Evolutionary conservation across 2,113 vertebrate genomes (phyloP), one percentile per base, ranked within the genome.

Genomic region (Notarius quadriscutis): DNA sequence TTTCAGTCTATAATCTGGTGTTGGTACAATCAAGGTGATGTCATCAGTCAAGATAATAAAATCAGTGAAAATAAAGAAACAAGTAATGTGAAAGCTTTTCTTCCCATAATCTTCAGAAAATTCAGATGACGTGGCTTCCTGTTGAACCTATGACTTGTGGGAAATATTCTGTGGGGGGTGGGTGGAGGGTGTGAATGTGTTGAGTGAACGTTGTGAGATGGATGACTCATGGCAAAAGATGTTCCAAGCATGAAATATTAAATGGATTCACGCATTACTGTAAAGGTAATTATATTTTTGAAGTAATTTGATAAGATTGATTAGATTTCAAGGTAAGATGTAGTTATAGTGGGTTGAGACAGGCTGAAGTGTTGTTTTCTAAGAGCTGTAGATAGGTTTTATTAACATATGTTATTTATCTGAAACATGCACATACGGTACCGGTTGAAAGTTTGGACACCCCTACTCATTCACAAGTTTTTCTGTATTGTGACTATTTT

Each of bases 231-330:
- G 62, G 63, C 27, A 71, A 34, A 30, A 71, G 27, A 67, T 65
- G 63, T 65, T 67, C 25, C 63, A 67, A 12, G 10, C 27, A 34
- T 71, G 27, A 17, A 20, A 20, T 48, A 18, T 41, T 74, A 41
- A 74, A 48, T 41, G 15, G 67, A 71, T 71, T 71, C n/a, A 34
- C 15, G 34, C 67, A 71, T 71, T 74, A 74, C 71, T 74, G 71
- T 7, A 41, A 72, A 41, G 3, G 4, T 14, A 12, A 69, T 30
- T 69, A 3, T 7, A 17, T 69, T 30, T 27, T 22, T 63, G 2
- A 63, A 25, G 15, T 41, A 41, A 72, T 41, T 34, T 72, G 27
- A 72, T 20, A 41, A 41, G 41, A 41, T 41, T 41, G 41, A 41
- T 41, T 41, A 72, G 6, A 74, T 48, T 74, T 48, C 22, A 74